These are phyloP conservation scores for Diarsia brunnea DNA, from an alignment of 2,888 invertebrate genomes.

Conservation along the genomic window DNA sequence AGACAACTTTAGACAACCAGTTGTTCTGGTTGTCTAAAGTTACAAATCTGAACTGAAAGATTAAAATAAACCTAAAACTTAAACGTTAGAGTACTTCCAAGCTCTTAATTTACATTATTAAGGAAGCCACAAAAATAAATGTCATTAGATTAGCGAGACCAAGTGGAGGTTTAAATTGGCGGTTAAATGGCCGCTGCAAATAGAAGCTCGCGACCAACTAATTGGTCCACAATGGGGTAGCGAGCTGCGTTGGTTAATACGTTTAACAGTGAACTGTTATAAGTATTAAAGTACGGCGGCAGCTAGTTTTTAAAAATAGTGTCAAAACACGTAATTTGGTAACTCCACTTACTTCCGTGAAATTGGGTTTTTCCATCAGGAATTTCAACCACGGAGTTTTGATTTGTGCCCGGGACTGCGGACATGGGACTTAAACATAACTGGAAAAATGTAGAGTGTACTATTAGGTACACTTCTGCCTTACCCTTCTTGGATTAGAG, in stretches of 20 bases:
- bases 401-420: no score
- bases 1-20: no score
- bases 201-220: constrained; percentile 67
- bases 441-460: no score
- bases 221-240: constrained; percentile 74
- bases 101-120: constrained; percentile 49
- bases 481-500: no score
- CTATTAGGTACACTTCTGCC: no score
- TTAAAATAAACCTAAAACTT: not conserved
- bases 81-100: constrained; percentile 7
- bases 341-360: not conserved
- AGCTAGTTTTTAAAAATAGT: constrained; percentile 33
- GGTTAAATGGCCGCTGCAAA: constrained; percentile 65
- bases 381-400: no score
- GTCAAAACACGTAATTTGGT: constrained; percentile 7
- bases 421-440: no score
- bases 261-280: no score
- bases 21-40: no score
- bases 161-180: constrained; percentile 64
- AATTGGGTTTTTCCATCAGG: no score
- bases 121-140: constrained; percentile 60
- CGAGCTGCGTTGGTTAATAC: constrained; percentile 58
- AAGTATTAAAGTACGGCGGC: constrained; percentile 39
- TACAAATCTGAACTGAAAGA: not conserved
- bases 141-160: constrained; percentile 65